A percentile compares a stretch with the other conserved stretches of the same genome.
Evolutionary conservation across 2,113 vertebrate species (phyloP).

Genomic region (Varanus salvator): DNA sequence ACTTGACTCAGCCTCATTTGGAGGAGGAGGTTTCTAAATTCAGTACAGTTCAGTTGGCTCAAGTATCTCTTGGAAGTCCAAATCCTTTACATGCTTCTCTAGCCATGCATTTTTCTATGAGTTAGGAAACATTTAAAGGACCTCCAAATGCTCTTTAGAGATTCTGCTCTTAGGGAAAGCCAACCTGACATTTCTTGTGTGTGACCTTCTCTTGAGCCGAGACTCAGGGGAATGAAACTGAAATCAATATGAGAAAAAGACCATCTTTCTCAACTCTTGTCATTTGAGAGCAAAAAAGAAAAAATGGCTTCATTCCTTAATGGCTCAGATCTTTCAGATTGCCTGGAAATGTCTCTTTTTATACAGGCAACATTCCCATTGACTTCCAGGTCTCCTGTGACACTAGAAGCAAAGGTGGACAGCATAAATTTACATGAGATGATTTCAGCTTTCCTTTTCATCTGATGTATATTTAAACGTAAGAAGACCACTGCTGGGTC

Average conservation of each 20-base stretch:
- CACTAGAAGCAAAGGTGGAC: background rate
- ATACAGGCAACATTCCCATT: conserved; percentile 16
- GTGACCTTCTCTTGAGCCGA: conserved; percentile 52
- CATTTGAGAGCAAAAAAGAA: background rate
- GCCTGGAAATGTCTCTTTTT: conserved; percentile 26
- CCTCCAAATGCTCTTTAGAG: conserved; percentile 39
- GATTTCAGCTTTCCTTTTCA: background rate
- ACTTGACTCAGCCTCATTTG: conserved; percentile 51
- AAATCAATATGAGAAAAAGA: conserved; percentile 56
- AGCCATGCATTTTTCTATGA: background rate
- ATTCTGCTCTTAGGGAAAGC: conserved; percentile 46
- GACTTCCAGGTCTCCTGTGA: accelerated
- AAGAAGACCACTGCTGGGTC: background rate
- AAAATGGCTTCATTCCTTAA: conserved; percentile 35
- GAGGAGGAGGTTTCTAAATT: conserved; percentile 53
- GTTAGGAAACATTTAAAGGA: background rate
- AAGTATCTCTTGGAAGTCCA: background rate
- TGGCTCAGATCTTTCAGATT: accelerated
- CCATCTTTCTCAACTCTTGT: conserved; percentile 46
- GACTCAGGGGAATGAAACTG: conserved; percentile 48
- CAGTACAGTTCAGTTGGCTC: conserved; percentile 44
- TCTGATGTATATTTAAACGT: background rate
- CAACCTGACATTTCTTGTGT: conserved; percentile 12
- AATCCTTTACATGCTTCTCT: background rate
- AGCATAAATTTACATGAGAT: background rate